These are phyloP conservation scores for Drosophila yakuba DNA, from an alignment of 1,140 invertebrate genomes.

Conservation along the genomic window DNA sequence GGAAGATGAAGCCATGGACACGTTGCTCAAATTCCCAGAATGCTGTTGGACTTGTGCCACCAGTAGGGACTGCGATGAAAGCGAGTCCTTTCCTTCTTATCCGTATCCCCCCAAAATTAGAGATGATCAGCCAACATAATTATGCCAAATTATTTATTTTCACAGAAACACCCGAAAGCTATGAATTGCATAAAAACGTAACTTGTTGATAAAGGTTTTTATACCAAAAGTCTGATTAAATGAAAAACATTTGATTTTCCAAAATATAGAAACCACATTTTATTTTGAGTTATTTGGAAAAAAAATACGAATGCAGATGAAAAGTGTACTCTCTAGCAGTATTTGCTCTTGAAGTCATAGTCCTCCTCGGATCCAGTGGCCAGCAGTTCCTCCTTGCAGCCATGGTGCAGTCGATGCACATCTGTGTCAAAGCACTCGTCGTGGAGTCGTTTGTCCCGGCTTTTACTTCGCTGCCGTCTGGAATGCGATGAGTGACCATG, in stretches of 20 bases:
- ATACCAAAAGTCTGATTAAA: neutral
- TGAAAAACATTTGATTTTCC: neutral
- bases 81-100: neutral
- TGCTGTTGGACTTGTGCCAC: neutral
- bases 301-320: slow-evolving; percentile 20
- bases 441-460: slow-evolving; percentile 70
- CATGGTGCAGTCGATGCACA: slow-evolving; percentile 75
- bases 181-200: neutral
- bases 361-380: slow-evolving; percentile 68
- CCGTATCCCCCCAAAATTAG: neutral
- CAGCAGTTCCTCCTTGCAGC: slow-evolving; percentile 70
- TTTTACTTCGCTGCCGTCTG: slow-evolving; percentile 68
- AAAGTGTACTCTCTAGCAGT: slow-evolving; percentile 33
- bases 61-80: neutral
- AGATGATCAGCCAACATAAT: no score
- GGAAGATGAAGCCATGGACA: neutral
- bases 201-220: no score
- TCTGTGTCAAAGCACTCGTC: slow-evolving; percentile 79
- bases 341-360: slow-evolving; percentile 72
- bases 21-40: neutral
- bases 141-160: neutral
- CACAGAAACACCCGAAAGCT: neutral
- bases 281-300: slow-evolving; percentile 3
- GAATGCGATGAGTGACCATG: slow-evolving; percentile 46
- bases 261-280: neutral